A percentile compares a stretch with the other conserved stretches of the same genome.
Conservation (phyloP, 2,113 vertebrate species). For the Elephantulus edwardii region DNA sequence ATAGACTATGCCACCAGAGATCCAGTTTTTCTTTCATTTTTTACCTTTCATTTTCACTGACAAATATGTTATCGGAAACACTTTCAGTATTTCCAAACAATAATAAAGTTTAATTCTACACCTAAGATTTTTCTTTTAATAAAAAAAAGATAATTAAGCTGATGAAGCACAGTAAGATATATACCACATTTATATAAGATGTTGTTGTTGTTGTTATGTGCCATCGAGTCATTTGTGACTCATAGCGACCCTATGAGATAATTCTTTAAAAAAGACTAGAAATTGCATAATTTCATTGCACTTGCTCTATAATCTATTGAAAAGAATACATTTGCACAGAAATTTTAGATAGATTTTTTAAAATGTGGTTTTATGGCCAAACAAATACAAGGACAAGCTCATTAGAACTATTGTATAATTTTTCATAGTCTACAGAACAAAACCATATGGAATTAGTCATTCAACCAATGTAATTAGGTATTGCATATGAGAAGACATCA, state of each 20-base stretch:
- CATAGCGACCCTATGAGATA: too few relatives aligned
- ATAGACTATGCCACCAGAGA: too few relatives aligned
- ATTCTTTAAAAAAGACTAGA: conserved; percentile 8
- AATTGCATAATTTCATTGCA: not conserved
- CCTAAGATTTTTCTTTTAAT: not conserved
- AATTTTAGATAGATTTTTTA: not conserved
- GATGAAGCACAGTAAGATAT: not conserved
- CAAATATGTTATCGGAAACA: conserved; percentile 1
- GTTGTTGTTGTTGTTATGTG: not conserved
- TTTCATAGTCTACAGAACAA: conserved; percentile 24
- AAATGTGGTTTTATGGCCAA: conserved; percentile 14
- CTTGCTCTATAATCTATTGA: not conserved
- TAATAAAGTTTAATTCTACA: not conserved
- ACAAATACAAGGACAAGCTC: not conserved
- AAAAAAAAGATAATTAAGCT: not conserved
- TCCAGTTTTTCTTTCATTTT: too few relatives aligned
- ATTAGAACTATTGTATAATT: conserved; percentile 51
- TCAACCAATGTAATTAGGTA: conserved; percentile 14
- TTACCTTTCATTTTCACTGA: not conserved
- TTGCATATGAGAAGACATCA: not conserved
- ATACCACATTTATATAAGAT: not conserved
- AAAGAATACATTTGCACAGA: conserved; percentile 26
- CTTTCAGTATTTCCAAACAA: not conserved
- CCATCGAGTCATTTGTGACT: too few relatives aligned
- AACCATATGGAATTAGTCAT: not conserved